phyloP scores from a whole-genome alignment of 1,140 invertebrate genomes.

The Drosophila kanapiae region DNA sequence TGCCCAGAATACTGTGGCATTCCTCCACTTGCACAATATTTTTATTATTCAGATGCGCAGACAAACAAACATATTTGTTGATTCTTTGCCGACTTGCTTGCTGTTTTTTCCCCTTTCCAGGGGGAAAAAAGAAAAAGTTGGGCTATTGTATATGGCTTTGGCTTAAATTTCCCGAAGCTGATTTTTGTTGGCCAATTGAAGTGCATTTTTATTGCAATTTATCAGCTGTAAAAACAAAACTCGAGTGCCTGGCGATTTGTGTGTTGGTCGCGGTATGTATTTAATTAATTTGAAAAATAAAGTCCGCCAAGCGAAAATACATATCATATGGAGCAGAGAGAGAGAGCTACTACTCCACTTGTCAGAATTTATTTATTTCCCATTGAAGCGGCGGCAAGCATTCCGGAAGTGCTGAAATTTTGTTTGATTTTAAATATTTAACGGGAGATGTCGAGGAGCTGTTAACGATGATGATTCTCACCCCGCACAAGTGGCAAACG shows the following conservation, averaged over 20 bases:
- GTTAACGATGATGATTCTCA: constrained; percentile 9
- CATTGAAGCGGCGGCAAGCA: constrained; percentile 6
- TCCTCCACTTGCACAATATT: constrained; percentile 18
- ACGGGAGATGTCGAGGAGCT: constrained; percentile 34
- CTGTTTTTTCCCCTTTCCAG: constrained; percentile 2
- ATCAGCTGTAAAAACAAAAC: constrained; percentile 50
- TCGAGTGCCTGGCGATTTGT: constrained; percentile 50
- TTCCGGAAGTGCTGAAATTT: constrained; percentile 13
- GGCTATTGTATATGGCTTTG: constrained; percentile 3
- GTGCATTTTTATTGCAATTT: constrained; percentile 61
- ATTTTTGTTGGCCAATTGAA: constrained; percentile 48
- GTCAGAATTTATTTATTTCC: constrained; percentile 18
- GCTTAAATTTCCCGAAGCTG: constrained; percentile 32
- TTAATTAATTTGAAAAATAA: constrained; percentile 62
- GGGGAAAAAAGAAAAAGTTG: not conserved
- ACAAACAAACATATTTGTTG: constrained; percentile 59
- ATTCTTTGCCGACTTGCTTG: constrained; percentile 48
- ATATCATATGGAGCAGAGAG: constrained; percentile 13
- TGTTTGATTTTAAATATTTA: constrained; percentile 42
- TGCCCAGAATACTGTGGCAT: constrained; percentile 6
- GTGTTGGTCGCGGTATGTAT: constrained; percentile 45
- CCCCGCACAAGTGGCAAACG: constrained; percentile 1
- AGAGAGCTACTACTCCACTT: not conserved
- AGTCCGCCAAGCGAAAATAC: constrained; percentile 7
- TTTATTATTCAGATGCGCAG: constrained; percentile 54